These are phyloP conservation scores for Acanthosepion pharaonis DNA, from an alignment of 2,888 invertebrate species.

Conservation along the genomic window DNA sequence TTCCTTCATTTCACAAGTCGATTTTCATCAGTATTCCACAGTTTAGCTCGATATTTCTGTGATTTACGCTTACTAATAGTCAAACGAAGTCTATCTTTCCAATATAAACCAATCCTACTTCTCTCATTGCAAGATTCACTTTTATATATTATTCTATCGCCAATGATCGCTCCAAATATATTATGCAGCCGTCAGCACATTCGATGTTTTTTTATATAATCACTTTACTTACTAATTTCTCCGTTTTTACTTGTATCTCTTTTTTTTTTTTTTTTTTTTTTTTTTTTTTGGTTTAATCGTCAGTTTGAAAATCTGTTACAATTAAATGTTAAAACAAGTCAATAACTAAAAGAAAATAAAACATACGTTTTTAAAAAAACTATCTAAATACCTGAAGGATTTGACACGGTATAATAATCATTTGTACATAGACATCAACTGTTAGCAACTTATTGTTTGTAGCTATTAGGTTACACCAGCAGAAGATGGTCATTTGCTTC, in stretches of 20 bases:
- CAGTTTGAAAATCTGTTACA: neutral
- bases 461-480: neutral
- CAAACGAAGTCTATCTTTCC: no score
- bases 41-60: no score
- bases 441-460: neutral
- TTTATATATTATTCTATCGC: neutral
- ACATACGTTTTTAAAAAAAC: neutral
- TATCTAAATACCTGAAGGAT: neutral
- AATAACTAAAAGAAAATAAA: neutral
- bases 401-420: neutral
- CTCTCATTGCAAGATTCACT: neutral
- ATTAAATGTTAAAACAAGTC: neutral
- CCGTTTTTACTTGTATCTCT: neutral
- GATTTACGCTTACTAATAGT: no score
- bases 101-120: no score
- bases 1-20: no score
- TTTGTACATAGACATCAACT: neutral
- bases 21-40: no score
- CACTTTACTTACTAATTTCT: neutral
- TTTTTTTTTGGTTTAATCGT: neutral
- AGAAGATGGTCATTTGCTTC: neutral
- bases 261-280: neutral
- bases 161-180: neutral
- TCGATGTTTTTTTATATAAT: neutral
- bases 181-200: neutral